These are phyloP conservation scores for Gallinago media DNA, from an alignment of 2,113 vertebrate species.

Conservation along the genomic window DNA sequence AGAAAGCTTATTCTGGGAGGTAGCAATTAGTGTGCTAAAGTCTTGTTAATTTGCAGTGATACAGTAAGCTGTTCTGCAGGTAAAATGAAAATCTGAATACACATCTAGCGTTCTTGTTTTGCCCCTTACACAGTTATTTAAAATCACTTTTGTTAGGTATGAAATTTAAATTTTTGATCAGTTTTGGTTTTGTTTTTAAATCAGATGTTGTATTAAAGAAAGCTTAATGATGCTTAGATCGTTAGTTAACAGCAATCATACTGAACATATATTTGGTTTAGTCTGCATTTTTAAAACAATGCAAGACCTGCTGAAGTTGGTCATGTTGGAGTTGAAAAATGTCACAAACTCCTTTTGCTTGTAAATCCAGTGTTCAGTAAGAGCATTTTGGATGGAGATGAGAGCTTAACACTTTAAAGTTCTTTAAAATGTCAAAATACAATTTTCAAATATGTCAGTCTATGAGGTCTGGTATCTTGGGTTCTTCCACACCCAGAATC, in stretches of 20 bases:
- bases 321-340: background rate
- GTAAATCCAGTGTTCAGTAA: background rate
- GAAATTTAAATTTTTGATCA: background rate
- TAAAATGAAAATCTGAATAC: background rate
- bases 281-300: background rate
- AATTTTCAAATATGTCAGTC: background rate
- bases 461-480: background rate
- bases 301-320: background rate
- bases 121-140: background rate
- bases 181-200: background rate
- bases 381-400: background rate
- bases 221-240: background rate
- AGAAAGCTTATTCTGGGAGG: background rate
- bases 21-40: background rate
- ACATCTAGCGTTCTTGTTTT: background rate
- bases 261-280: fast-evolving
- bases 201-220: background rate
- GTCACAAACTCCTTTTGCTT: background rate
- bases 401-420: background rate
- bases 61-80: background rate
- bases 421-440: background rate
- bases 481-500: background rate
- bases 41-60: background rate
- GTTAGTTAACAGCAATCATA: background rate
- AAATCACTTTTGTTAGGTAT: background rate